Evolutionary conservation across 2,113 vertebrate genomes (phyloP).

Genomic region (Myxocyprinus asiaticus): DNA sequence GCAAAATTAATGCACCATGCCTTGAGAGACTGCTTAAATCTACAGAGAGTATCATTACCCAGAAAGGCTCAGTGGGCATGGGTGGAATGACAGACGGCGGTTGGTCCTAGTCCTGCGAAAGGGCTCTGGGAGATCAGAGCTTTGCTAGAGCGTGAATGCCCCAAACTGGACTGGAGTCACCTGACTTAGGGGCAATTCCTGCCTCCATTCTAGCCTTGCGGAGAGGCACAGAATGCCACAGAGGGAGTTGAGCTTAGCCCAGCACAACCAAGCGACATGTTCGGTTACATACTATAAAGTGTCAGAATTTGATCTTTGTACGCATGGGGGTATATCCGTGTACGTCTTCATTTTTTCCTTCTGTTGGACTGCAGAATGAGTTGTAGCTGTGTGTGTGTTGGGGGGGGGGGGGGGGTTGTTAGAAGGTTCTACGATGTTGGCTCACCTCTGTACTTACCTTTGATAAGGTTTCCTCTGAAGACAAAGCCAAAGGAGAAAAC

Average conservation of each 20-base stretch:
- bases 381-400: slow-evolving; percentile 36
- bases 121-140: slow-evolving; percentile 45
- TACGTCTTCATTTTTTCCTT: slow-evolving; percentile 61
- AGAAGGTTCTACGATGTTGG: slow-evolving; percentile 50
- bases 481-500: slow-evolving; percentile 39
- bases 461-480: slow-evolving; percentile 51
- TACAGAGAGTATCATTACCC: slow-evolving; percentile 77
- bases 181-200: slow-evolving; percentile 50
- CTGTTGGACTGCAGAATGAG: slow-evolving; percentile 45
- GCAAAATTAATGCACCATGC: slow-evolving; percentile 78
- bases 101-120: slow-evolving; percentile 69
- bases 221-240: slow-evolving; percentile 58
- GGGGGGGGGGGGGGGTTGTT: not conserved
- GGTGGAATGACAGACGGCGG: slow-evolving; percentile 58
- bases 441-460: not conserved
- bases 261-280: slow-evolving; percentile 32
- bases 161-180: slow-evolving; percentile 55
- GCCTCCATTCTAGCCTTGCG: slow-evolving; percentile 72
- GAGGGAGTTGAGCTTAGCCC: slow-evolving; percentile 8
- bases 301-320: slow-evolving; percentile 51
- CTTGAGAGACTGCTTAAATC: slow-evolving; percentile 79
- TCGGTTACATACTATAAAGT: slow-evolving; percentile 43
- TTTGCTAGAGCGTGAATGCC: slow-evolving; percentile 43
- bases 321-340: slow-evolving; percentile 35
- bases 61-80: slow-evolving; percentile 61